Conservation (phyloP, 2,797 vertebrate species). For the Glossophaga mutica region DNA sequence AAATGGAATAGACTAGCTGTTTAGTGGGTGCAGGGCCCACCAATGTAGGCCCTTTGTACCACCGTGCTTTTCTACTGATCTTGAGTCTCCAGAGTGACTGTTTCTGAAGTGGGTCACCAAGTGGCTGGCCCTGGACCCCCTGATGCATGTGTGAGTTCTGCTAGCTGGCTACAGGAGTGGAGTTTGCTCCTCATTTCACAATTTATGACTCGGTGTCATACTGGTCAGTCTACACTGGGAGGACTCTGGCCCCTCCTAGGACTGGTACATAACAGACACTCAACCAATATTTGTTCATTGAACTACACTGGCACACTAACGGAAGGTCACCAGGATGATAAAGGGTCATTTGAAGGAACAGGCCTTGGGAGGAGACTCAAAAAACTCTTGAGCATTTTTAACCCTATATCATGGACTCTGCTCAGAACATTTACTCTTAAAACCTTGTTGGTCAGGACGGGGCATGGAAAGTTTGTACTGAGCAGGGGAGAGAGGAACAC, state of each 20-base stretch:
- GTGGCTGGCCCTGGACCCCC: not conserved
- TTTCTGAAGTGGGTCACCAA: not conserved
- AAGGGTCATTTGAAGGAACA: not conserved
- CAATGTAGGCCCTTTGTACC: fast-evolving
- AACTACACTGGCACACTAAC: not conserved
- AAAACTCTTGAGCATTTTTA: not conserved
- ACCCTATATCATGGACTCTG: not conserved
- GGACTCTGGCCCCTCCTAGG: slow-evolving; percentile 34
- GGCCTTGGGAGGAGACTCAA: not conserved
- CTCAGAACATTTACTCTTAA: not conserved
- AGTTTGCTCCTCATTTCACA: slow-evolving; percentile 46
- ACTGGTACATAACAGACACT: slow-evolving; percentile 44
- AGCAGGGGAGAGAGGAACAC: not conserved
- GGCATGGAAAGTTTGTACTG: not conserved
- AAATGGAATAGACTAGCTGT: not conserved
- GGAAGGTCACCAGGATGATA: not conserved
- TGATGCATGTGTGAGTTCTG: not conserved
- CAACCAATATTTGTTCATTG: slow-evolving; percentile 23
- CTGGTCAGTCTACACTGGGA: not conserved
- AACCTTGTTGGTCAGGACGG: too few species aligned
- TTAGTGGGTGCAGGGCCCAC: not conserved
- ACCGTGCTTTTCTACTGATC: not conserved
- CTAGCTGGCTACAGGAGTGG: not conserved
- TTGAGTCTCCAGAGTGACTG: not conserved
- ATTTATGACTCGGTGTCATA: not conserved